phyloP scores from a whole-genome alignment of 2,797 vertebrate genomes.

The Phyllotis vaccarum region DNA sequence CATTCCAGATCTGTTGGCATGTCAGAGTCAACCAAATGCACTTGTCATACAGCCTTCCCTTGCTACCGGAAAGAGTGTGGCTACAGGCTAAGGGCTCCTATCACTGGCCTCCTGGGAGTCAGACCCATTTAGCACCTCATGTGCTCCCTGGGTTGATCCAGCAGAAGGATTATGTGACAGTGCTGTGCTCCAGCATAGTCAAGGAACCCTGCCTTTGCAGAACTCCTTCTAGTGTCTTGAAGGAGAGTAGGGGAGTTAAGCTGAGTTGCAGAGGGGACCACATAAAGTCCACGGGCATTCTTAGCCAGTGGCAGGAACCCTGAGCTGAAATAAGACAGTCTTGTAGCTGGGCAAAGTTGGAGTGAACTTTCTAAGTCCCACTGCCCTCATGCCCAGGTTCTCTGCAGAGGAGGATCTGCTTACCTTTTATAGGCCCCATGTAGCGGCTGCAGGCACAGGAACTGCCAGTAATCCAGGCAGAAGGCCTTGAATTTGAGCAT shows the following conservation, averaged over 20 bases:
- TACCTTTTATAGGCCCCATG: constrained; percentile 97
- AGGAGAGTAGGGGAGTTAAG: background rate
- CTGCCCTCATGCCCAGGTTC: background rate
- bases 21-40: background rate
- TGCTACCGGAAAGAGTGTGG: too few species aligned
- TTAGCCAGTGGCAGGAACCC: background rate
- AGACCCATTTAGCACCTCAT: background rate
- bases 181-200: background rate
- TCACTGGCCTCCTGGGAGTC: background rate
- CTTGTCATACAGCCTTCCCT: background rate
- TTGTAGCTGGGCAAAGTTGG: fast-evolving
- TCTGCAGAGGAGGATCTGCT: constrained; percentile 77
- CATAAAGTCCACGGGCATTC: background rate
- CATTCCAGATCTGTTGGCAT: background rate
- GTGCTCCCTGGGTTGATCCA: background rate
- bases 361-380: background rate
- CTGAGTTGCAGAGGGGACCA: background rate
- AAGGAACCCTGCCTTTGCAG: background rate
- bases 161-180: background rate
- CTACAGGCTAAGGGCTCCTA: background rate
- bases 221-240: background rate
- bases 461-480: constrained; percentile 99
- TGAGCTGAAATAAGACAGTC: background rate
- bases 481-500: constrained; percentile 98
- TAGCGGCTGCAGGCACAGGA: constrained; percentile 96